Conservation (phyloP, 2,113 vertebrate genomes). For the Silurus glanis region DNA sequence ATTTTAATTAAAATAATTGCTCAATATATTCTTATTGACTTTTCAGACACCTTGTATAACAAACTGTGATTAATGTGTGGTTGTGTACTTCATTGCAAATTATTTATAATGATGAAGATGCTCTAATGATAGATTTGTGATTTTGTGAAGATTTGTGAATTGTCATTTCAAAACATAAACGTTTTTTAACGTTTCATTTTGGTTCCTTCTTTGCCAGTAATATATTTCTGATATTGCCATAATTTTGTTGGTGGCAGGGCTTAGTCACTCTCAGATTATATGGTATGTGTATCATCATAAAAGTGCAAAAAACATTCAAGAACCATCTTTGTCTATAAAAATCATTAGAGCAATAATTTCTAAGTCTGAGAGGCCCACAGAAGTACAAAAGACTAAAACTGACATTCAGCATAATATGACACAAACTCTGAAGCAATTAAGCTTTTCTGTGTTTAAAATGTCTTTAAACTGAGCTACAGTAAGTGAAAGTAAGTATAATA, state of each 20-base stretch:
- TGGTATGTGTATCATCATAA: not conserved
- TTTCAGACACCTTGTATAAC: not conserved
- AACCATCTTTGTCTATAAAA: not conserved
- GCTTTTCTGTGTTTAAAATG: not conserved
- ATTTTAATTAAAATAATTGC: not conserved
- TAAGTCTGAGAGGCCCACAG: not conserved
- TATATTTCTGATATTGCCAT: not conserved
- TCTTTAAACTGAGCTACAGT: not conserved
- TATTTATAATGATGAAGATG: not conserved
- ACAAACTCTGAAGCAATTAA: not conserved
- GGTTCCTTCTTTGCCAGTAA: not conserved
- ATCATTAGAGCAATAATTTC: not conserved
- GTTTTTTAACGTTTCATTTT: not conserved
- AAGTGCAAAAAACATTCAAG: not conserved
- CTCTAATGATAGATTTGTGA: not conserved
- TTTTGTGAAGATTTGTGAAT: not conserved
- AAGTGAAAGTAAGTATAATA: not conserved
- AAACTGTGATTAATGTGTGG: not conserved
- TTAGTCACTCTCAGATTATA: not conserved
- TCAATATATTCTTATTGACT: not conserved
- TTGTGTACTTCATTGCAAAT: not conserved
- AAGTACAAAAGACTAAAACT: not conserved
- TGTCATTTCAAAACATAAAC: not conserved
- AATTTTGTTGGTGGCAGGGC: not conserved
- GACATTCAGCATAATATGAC: not conserved